Evolutionary conservation across 2,797 vertebrate genomes (phyloP), one percentile per base, ranked within the genome.

Genomic region (Apogon talboti): DNA sequence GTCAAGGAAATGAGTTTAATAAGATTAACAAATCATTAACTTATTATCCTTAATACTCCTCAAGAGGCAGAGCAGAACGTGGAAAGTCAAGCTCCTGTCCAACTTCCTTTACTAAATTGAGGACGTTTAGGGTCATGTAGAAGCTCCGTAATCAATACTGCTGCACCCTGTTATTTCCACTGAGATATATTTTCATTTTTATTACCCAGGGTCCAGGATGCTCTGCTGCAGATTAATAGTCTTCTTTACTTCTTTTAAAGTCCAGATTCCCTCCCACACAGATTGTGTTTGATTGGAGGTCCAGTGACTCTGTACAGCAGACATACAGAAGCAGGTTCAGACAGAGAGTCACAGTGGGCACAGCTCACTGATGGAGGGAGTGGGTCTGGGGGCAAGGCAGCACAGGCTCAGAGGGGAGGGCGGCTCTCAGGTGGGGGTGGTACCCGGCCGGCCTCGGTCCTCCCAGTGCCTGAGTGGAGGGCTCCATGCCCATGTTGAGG

Each of bases 401-500:
- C 77, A 59, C 71, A 66, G 89, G 76, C 84, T 84, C 71, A 4
- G 85, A 76, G 78, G 90, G 85, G 63, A 86, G 75, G 57, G 76
- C 61, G 38, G 87, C 66, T 77, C 74, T 74, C 33, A 77, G 82
- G 75, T 76, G 68, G 4, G 68, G 74, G 71, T 63, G 82, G 81
- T 71, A 68, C 72, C 78, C 74, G 74, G 82, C 79, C 56, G 78
- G 81, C 60, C 71, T 71, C 13, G 53, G 78, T 67, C 81, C 84
- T 71, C 87, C 91, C 75, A 74, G 80, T 24, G 66, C 79, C 84
- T 75, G 88, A 76, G 79, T 62, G 41, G 93, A 82, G 3, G 91
- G 82, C 30, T 96, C 94, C 11, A 92, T 94, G 51, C 93, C 93
- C 91, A 94, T 89, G 85, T 92, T 92, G 66, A 96, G 90, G 41